phyloP scores from a whole-genome alignment of 2,888 invertebrate species.

The Agriopis aurantiaria region DNA sequence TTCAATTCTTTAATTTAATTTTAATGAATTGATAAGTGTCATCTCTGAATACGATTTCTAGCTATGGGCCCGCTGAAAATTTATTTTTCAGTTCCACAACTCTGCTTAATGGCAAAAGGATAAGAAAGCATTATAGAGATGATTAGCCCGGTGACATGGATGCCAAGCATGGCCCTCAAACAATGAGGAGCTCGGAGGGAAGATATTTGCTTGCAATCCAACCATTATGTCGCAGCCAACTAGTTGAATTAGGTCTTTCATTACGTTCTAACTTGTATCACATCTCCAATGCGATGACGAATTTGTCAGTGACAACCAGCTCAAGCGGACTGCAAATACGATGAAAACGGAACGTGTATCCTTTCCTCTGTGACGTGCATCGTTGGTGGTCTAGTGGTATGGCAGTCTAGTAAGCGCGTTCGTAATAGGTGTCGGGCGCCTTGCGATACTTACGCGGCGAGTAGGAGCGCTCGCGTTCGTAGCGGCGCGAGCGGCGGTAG shows the following conservation, averaged over 20 bases:
- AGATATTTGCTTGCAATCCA: too few species aligned
- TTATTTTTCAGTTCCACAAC: too few species aligned
- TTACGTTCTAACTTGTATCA: too few species aligned
- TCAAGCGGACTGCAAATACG: neutral
- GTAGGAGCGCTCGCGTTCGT: slow-evolving; percentile 92
- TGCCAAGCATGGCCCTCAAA: too few species aligned
- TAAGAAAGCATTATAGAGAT: too few species aligned
- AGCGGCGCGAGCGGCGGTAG: slow-evolving; percentile 89
- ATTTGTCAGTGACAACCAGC: neutral
- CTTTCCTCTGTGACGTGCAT: neutral
- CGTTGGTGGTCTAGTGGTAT: neutral
- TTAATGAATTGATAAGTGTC: too few species aligned
- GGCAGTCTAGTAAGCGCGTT: slow-evolving; percentile 25
- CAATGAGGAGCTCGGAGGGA: neutral
- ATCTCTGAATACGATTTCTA: too few species aligned
- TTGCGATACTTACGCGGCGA: slow-evolving; percentile 91
- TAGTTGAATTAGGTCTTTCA: neutral
- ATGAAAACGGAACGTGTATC: neutral
- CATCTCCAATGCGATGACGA: neutral
- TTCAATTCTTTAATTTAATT: too few species aligned
- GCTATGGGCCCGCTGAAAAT: too few species aligned
- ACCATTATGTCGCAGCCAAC: neutral
- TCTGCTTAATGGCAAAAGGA: too few species aligned
- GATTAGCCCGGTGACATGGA: too few species aligned
- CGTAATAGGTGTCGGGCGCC: slow-evolving; percentile 30